Evolutionary conservation across 2,113 vertebrate genomes (phyloP).

Genomic region (Neoarius graeffei): DNA sequence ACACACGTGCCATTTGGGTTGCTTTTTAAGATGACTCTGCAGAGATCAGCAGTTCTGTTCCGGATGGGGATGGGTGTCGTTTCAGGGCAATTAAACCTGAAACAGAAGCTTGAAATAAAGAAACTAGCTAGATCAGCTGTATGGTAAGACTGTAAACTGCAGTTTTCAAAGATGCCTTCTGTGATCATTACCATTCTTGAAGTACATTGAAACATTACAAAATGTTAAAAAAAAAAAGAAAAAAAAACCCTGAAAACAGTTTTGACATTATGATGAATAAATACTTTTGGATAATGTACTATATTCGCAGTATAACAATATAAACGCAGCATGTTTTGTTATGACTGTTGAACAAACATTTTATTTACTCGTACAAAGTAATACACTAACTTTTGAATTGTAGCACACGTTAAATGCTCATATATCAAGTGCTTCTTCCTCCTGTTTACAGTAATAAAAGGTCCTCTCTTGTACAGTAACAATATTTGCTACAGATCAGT

Average conservation of each 20-base stretch:
- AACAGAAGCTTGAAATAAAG: neutral
- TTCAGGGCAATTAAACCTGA: neutral
- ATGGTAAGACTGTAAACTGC: neutral
- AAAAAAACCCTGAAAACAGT: neutral
- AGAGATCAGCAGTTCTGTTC: neutral
- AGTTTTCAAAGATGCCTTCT: neutral
- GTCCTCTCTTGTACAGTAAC: neutral
- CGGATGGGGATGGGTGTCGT: neutral
- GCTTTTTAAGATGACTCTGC: neutral
- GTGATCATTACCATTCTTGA: neutral
- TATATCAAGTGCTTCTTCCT: neutral
- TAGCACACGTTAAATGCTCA: neutral
- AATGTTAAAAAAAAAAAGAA: neutral
- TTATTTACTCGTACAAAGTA: neutral
- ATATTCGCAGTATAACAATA: neutral
- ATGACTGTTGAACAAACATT: neutral
- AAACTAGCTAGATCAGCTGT: neutral
- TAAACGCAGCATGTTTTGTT: neutral
- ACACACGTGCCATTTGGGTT: neutral
- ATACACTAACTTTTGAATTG: neutral
- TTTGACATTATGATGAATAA: neutral
- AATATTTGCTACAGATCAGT: neutral
- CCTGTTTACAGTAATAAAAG: neutral
- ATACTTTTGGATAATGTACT: neutral
- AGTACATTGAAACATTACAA: neutral